Conservation (phyloP, 1,140 invertebrate species). For the Drosophila ogumai region DNA sequence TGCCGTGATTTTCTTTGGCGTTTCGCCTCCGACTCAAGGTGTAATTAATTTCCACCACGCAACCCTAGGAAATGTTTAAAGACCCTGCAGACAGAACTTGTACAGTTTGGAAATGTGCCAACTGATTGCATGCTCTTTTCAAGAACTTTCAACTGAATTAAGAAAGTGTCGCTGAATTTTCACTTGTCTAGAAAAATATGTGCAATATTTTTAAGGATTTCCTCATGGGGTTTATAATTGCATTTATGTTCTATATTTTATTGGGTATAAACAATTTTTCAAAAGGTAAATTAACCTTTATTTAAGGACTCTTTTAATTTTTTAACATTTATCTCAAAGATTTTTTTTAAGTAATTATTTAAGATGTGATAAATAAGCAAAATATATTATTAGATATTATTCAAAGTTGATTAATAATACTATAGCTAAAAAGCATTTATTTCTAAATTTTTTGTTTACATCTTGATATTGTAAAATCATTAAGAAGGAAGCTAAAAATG, state of each 20-base stretch:
- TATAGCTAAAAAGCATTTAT: too few species aligned
- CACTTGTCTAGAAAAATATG: not conserved
- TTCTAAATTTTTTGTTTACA: not conserved
- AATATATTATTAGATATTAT: too few species aligned
- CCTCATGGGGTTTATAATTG: too few species aligned
- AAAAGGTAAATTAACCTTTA: too few species aligned
- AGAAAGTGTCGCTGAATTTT: not conserved
- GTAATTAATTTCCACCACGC: constrained; percentile 76
- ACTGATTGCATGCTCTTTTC: constrained; percentile 42
- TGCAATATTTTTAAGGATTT: not conserved
- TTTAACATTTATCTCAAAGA: too few species aligned
- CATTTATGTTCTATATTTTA: too few species aligned
- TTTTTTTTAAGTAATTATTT: too few species aligned
- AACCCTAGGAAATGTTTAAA: constrained; percentile 48
- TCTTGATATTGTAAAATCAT: not conserved
- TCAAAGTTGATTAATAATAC: too few species aligned
- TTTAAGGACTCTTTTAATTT: too few species aligned
- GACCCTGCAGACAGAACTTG: constrained; percentile 14
- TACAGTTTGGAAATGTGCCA: not conserved
- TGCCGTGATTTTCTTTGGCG: constrained; percentile 52
- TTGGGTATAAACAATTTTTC: too few species aligned
- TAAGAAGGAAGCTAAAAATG: not conserved
- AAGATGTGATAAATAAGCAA: too few species aligned
- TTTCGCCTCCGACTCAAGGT: constrained; percentile 56
- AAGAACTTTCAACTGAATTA: not conserved